These are phyloP conservation scores for Drosophila setosimentum DNA, from an alignment of 2,888 invertebrate species.

Conservation along the genomic window DNA sequence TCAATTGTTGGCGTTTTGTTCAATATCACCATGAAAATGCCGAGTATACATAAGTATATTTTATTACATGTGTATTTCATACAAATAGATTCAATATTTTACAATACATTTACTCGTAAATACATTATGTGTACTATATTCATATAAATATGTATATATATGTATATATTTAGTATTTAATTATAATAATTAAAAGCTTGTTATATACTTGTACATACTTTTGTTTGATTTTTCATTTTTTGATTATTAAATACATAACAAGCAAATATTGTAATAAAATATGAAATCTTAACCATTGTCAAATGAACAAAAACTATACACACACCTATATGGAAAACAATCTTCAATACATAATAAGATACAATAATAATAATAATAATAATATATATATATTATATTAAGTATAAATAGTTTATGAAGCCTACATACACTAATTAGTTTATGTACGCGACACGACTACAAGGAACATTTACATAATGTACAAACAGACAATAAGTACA, in stretches of 20 bases:
- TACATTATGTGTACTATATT: conserved; percentile 63
- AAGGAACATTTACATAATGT: conserved; percentile 82
- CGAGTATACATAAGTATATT: conserved; percentile 47
- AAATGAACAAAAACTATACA: conserved; percentile 74
- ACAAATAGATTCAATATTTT: conserved; percentile 81
- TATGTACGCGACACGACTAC: conserved; percentile 47
- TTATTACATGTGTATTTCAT: conserved; percentile 77
- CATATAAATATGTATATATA: conserved; percentile 28
- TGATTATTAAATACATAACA: conserved; percentile 70
- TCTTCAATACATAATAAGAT: conserved; percentile 27
- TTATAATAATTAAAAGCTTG: conserved; percentile 72
- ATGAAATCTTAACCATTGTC: conserved; percentile 52
- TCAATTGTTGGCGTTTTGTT: conserved; percentile 9
- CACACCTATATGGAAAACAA: conserved; percentile 66
- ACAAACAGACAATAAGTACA: conserved; percentile 68
- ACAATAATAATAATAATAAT: conserved; percentile 25
- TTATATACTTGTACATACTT: conserved; percentile 54
- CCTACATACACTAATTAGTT: conserved; percentile 62
- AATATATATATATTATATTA: conserved; percentile 28
- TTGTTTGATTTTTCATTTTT: conserved; percentile 44
- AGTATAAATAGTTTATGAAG: conserved; percentile 38
- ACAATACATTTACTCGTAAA: conserved; percentile 71
- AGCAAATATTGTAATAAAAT: conserved; percentile 68
- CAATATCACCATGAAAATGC: conserved; percentile 58
- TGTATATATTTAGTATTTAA: conserved; percentile 28